Base-by-base conservation (phyloP, 35 echinoderm and acorn worm genomes). In the Holothuria glaberrima region DNA sequence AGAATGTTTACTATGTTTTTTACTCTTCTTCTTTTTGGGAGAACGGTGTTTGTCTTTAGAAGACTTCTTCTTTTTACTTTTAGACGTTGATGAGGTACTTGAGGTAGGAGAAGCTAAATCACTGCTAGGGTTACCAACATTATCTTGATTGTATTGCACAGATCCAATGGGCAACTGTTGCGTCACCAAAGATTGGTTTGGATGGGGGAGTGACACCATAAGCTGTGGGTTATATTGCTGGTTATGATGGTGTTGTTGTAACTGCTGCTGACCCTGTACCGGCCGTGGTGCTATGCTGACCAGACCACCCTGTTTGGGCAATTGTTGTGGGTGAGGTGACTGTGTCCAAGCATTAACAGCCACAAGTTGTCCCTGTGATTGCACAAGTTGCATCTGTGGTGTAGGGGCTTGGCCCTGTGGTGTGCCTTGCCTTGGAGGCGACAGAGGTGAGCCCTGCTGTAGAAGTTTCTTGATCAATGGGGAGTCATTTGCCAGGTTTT, bases 381-480 rank as follows among this genome's bases (percentile, higher is more conserved):
- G 91, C 14, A 92, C 88, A 22, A 92, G 32, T 58, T 96, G 94
- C 21, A 86, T 70, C 59, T 92, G 90, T 17, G 91, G 79, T 31
- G 63, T 74, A n/a, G 67, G 59, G 22, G 68, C 44, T 27, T 30
- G 60, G 2, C 57, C 48, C 50, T 82, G 79, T 26, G 79, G 48
- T 27, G 79, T 25, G 7, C 30, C 71, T 24, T 75, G 71, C 46
- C 66, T 67, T 27, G 91, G 70, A 17, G 91, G 83, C 27, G 83
- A 92, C 29, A 94, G 60, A 56, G 87, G 68, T 2, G 97, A 71
- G 12, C 89, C 87, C 29, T 88, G 82, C 77, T 99, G 90, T 2
- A 99, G 86, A 17, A 99, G 71, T 75, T 87, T 58, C 62, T 99
- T 99, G n/a, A 99, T 99, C 5, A 99, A 82, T 36, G 97, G 93